phyloP scores from a whole-genome alignment of 2,113 vertebrate species.

The Neotoma lepida region DNA sequence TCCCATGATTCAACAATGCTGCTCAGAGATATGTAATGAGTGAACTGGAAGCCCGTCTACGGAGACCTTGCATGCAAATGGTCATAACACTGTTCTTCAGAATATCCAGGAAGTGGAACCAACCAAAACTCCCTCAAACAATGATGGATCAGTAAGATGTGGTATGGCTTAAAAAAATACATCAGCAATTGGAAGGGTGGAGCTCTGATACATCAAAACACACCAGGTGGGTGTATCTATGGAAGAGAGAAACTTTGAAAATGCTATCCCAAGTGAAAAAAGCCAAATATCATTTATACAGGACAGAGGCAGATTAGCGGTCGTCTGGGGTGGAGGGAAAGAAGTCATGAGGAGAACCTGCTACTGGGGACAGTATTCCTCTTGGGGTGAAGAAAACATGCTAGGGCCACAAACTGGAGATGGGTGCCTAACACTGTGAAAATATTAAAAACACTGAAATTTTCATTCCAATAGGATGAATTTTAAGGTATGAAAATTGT shows the following conservation, averaged over 20 bases:
- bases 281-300: neutral
- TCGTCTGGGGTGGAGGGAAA: neutral
- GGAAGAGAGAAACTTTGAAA: neutral
- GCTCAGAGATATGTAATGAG: neutral
- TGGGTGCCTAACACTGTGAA: neutral
- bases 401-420: neutral
- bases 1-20: neutral
- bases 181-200: neutral
- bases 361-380: neutral
- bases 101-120: neutral
- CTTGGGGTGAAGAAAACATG: neutral
- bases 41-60: neutral
- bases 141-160: neutral
- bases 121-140: neutral
- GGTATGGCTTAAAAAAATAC: neutral
- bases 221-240: neutral
- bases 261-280: conserved; percentile 5
- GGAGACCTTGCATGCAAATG: neutral
- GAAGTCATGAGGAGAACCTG: neutral
- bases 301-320: neutral
- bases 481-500: neutral
- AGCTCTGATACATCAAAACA: neutral
- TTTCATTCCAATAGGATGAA: neutral
- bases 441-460: neutral
- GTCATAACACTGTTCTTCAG: neutral